These are phyloP conservation scores for Bilobella aurantiaca DNA, from an alignment of 1,140 invertebrate genomes.

Conservation along the genomic window DNA sequence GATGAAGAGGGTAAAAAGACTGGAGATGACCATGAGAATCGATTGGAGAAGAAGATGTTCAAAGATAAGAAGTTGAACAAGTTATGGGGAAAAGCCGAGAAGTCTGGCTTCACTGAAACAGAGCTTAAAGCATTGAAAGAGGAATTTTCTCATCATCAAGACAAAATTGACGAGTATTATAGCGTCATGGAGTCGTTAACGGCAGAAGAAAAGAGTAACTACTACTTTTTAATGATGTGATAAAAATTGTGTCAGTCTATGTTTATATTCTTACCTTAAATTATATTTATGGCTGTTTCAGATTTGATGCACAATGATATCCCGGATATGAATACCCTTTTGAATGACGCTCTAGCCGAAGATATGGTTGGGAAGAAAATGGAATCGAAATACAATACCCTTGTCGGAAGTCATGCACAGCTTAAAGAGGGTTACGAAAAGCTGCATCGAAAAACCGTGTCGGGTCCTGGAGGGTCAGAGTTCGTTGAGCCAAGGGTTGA, in stretches of 20 bases:
- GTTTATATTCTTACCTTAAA: neutral
- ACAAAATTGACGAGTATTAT: slow-evolving; percentile 84
- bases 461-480: slow-evolving; percentile 64
- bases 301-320: slow-evolving; percentile 26
- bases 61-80: slow-evolving; percentile 82
- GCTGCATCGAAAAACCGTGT: slow-evolving; percentile 58
- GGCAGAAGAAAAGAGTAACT: slow-evolving; percentile 37
- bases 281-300: slow-evolving; percentile 1
- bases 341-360: neutral
- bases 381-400: slow-evolving; percentile 4
- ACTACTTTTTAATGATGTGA: neutral
- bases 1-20: slow-evolving; percentile 48
- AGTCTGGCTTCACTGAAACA: slow-evolving; percentile 67
- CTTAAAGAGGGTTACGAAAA: slow-evolving; percentile 70
- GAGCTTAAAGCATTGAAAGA: slow-evolving; percentile 73
- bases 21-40: slow-evolving; percentile 47
- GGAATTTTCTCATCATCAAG: slow-evolving; percentile 83
- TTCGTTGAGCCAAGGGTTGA: slow-evolving; percentile 83
- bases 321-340: slow-evolving; percentile 9
- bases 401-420: slow-evolving; percentile 59
- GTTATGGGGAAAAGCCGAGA: slow-evolving; percentile 78
- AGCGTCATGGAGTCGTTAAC: slow-evolving; percentile 61
- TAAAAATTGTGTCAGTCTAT: neutral
- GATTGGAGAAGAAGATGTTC: slow-evolving; percentile 65
- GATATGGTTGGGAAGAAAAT: neutral